These are phyloP conservation scores for Drosophila sp. DNA, from an alignment of 1,140 invertebrate species.

Conservation along the genomic window DNA sequence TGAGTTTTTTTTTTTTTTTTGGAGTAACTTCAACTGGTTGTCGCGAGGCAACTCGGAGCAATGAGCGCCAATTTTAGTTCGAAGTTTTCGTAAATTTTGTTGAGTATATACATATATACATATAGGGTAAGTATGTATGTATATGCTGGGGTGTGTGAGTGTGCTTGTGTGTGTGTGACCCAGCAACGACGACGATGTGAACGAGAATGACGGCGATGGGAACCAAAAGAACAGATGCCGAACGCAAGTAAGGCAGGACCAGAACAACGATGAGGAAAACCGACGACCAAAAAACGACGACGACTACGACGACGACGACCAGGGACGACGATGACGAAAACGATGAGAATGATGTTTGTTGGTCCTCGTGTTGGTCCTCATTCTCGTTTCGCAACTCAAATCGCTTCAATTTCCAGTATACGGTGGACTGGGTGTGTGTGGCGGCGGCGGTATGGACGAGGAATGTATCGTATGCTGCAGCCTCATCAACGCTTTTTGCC, in stretches of 20 bases:
- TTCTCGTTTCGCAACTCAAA: constrained; percentile 38
- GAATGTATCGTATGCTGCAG: constrained; percentile 31
- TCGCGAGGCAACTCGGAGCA: constrained; percentile 62
- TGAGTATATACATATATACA: not conserved
- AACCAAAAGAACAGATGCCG: constrained; percentile 16
- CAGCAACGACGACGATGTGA: constrained; percentile 72
- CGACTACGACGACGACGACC: constrained; percentile 3
- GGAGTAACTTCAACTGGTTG: constrained; percentile 71
- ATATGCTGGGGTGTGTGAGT: constrained; percentile 28
- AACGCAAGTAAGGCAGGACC: not conserved
- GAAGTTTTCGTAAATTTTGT: constrained; percentile 11
- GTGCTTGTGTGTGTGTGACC: constrained; percentile 51
- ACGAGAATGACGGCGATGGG: constrained; percentile 61
- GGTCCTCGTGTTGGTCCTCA: not conserved
- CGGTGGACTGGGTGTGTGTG: not conserved
- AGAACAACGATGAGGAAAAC: not conserved
- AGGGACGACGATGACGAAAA: constrained; percentile 1
- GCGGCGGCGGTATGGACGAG: not conserved
- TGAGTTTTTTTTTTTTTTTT: constrained; percentile 17
- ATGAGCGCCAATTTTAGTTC: constrained; percentile 45
- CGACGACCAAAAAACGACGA: constrained; percentile 13
- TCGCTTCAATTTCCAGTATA: constrained; percentile 49
- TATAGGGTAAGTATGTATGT: not conserved
- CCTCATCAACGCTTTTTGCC: constrained; percentile 45
- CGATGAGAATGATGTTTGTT: not conserved